These are phyloP conservation scores for Chrysopa pallens DNA, from an alignment of 1,140 invertebrate species.

Conservation along the genomic window DNA sequence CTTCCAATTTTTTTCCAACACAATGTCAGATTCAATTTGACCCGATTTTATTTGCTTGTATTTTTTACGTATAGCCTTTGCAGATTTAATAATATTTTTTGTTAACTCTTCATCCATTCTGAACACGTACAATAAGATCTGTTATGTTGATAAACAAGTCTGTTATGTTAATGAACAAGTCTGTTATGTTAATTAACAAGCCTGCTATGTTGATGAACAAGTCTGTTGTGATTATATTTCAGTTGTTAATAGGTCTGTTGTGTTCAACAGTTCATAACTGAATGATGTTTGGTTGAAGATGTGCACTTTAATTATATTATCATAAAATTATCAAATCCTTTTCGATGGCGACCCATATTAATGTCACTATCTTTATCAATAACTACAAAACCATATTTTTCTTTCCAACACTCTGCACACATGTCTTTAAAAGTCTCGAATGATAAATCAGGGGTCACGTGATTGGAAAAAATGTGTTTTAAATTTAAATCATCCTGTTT, in stretches of 20 bases:
- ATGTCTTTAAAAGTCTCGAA: slow-evolving; percentile 15
- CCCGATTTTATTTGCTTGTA: background rate
- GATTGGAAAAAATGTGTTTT: slow-evolving; percentile 19
- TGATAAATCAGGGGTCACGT: slow-evolving; percentile 17
- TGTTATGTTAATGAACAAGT: background rate
- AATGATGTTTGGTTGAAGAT: background rate
- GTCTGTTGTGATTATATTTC: background rate
- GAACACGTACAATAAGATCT: background rate
- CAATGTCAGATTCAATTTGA: background rate
- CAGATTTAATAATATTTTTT: slow-evolving; percentile 1
- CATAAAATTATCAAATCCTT: slow-evolving; percentile 12
- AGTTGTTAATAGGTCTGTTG: background rate
- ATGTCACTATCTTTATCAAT: slow-evolving; percentile 15
- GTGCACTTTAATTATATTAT: slow-evolving; percentile 1
- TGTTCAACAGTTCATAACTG: background rate
- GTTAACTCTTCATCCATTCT: background rate
- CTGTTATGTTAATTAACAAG: background rate
- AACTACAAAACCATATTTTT: slow-evolving; percentile 13
- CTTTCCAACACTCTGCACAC: slow-evolving; percentile 12
- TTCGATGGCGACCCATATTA: slow-evolving; percentile 11
- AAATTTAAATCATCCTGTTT: slow-evolving; percentile 21
- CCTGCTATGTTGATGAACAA: background rate
- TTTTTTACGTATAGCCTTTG: slow-evolving; percentile 1
- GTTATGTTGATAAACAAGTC: background rate
- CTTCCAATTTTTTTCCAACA: slow-evolving; percentile 5